Base-by-base conservation (phyloP, 2,113 vertebrate species). In the Tautogolabrus adspersus region DNA sequence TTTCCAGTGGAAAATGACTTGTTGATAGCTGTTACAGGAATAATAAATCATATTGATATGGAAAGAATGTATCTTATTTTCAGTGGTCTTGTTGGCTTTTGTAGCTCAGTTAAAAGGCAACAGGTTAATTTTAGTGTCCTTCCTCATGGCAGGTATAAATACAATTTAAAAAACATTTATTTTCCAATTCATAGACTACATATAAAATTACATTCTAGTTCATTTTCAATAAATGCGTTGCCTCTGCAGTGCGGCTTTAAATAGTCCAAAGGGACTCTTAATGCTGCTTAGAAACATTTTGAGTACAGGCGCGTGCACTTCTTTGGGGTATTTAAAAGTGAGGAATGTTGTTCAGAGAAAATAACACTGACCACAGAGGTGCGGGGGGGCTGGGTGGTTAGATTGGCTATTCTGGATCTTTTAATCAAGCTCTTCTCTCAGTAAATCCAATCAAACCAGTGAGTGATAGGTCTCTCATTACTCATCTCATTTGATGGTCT, bases 281-380 rank as follows among this genome's bases (percentile, higher is more conserved):
- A 89, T 64, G 76, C 87, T 75, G 60, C 86, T 87, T 87, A 90
- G 90, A 70, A 81, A 76, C 81, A 81, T 91, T 93, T 88, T 89
- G 82, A 94, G 87, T 89, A 84, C 79, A 88, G 77, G 84, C 93
- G 89, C 83, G 91, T 80, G 91, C 82, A 65, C 42, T 16, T 88
- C 90, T 86, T 90, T 76, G 78, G 84, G 80, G 84, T 85, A 86
- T 93, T 93, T 92, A 85, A 85, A 83, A 81, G 90, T 81, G 77
- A 80, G 87, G 89, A 90, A 92, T 90, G 88, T 58, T 87, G 78
- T 89, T 72, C 71, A 56, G 87, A 83, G 69, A 80, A 89, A 91
- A 86, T 61, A 62, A 60, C 63, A 68, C 38, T 49, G 18, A 51
- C 52, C 59, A 58, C 49, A 58, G 66, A 2, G 26, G 58, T 63